Base-by-base conservation (phyloP, 2,888 invertebrate species). In the Dichetophora obliterata region DNA sequence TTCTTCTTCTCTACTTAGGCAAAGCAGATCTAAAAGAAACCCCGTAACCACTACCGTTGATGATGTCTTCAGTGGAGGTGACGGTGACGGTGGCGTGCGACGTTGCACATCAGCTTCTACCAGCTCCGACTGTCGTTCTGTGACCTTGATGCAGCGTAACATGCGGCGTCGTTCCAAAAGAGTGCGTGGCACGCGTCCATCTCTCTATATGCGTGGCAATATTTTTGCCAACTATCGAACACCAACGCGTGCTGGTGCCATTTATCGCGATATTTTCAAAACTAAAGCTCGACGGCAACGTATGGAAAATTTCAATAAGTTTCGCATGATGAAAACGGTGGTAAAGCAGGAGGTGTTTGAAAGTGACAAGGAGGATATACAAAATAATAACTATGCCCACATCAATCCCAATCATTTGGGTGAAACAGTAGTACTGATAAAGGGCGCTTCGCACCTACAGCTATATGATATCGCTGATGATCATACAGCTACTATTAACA, bases 151-250 rank as follows among this genome's bases (percentile, higher is more conserved):
- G 8, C 78, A 78, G 73, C 74, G 68, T 43, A 77, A 76, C 27
- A n/a, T 76, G 8, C 66, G 74, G 5, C 80, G 78, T 5, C 77
- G 82, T 4, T 80, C 77, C 22, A 79, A 75, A 11, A 77, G 71
- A 1, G 80, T 81, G 63, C 80, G 78, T 48, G 75, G 76, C 52
- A 5, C 82, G 54, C 70, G 82, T 63, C 61, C 82, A 37, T 75
- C 86, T 5, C 76, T 87, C 1, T 80, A 80, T 48, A 37, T 84
- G 48, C 79, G 83, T 16, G 85, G 86, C 5, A 83, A 82, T 71
- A 82, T 85, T 27, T 85, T 85, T 77, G 81, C 82, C 5, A 83
- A 82, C 24, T 79, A 80, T 74, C 82, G 82, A 2, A 82, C 82
- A 5, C 71, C 74, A 3, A 81, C 82, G 19, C 79, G 77, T 52